These are phyloP conservation scores for Oceanites oceanicus DNA, from an alignment of 2,113 vertebrate species.

Conservation along the genomic window DNA sequence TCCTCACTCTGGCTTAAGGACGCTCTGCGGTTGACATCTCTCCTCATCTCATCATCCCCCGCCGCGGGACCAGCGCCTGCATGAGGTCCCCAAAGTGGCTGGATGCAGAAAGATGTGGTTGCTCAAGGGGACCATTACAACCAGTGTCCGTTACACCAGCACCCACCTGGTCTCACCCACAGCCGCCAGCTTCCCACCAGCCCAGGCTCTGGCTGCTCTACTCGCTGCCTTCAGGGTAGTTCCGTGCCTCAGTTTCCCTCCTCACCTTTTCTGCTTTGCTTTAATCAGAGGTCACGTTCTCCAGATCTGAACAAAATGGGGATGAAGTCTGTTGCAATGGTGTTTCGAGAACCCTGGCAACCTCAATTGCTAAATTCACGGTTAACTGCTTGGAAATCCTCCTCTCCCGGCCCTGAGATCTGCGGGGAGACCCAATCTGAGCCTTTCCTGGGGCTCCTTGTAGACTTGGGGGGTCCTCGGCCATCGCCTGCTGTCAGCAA, in stretches of 20 bases:
- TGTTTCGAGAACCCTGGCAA: accelerated
- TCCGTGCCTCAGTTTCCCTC: background rate
- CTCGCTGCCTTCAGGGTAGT: background rate
- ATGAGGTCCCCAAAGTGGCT: accelerated
- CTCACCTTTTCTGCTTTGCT: background rate
- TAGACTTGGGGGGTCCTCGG: background rate
- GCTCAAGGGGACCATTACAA: background rate
- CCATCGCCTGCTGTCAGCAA: accelerated
- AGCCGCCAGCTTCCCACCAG: too few relatives aligned
- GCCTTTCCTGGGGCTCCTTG: accelerated
- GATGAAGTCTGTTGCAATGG: accelerated
- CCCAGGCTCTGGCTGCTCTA: background rate
- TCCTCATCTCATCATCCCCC: accelerated
- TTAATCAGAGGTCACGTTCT: accelerated
- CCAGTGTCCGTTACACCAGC: background rate
- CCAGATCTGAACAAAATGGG: accelerated
- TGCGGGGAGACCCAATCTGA: background rate
- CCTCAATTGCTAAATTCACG: accelerated
- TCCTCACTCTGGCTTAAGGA: background rate
- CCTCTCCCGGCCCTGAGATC: too few relatives aligned
- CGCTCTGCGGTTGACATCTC: accelerated
- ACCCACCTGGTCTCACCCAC: background rate
- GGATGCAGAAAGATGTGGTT: accelerated
- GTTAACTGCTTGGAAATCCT: background rate
- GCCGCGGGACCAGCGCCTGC: accelerated